phyloP scores from a whole-genome alignment of 2,797 vertebrate genomes.

The Propithecus deckenii region DNA sequence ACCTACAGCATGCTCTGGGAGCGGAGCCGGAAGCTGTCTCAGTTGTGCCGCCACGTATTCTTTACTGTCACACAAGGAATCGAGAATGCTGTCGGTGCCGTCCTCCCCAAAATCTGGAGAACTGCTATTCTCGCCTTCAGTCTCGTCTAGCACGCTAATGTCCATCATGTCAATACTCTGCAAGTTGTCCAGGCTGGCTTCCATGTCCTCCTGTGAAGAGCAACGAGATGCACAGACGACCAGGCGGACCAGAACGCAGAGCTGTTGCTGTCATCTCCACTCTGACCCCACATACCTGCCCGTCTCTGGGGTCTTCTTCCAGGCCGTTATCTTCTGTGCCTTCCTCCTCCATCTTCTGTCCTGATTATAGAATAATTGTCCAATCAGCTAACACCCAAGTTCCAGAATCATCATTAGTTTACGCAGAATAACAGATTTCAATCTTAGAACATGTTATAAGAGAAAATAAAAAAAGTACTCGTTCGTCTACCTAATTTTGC shows the following conservation, averaged over 20 bases:
- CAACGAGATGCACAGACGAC: neutral
- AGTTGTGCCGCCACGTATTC: constrained; percentile 82
- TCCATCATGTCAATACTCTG: constrained; percentile 94
- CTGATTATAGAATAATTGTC: constrained; percentile 79
- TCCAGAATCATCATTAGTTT: neutral
- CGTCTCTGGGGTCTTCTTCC: constrained; percentile 93
- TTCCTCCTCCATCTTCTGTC: constrained; percentile 89
- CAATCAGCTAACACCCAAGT: neutral
- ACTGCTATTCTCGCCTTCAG: constrained; percentile 89
- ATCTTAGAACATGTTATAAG: neutral
- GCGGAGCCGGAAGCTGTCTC: constrained; percentile 79
- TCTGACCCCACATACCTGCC: constrained; percentile 86
- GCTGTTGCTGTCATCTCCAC: rapidly evolving
- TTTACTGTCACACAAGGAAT: constrained; percentile 84
- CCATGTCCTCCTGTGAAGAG: constrained; percentile 88
- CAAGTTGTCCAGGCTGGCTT: constrained; percentile 89
- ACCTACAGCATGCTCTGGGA: constrained; percentile 81
- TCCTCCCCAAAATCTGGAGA: constrained; percentile 86
- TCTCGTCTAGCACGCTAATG: constrained; percentile 92
- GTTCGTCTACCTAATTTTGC: neutral
- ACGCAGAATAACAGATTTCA: neutral
- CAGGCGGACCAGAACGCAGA: neutral
- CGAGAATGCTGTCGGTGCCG: constrained; percentile 83
- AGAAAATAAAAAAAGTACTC: neutral
- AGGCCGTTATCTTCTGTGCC: constrained; percentile 90